Conservation (phyloP, 2,113 vertebrate species). For the Talpa occidentalis region DNA sequence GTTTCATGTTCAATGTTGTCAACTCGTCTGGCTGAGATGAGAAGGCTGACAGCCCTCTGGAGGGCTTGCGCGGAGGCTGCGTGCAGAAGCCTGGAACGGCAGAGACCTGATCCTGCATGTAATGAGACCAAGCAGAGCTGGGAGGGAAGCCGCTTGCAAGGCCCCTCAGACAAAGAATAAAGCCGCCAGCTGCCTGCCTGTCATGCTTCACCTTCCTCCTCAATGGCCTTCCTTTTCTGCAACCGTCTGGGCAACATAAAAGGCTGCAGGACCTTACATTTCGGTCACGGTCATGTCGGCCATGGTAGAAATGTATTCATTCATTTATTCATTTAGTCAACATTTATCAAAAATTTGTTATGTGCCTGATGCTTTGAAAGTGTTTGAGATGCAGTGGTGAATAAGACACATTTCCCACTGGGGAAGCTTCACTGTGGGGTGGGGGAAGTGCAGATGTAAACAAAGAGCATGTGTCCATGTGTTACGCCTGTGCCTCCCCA, state of each 20-base stretch:
- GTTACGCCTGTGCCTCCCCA: rapidly evolving
- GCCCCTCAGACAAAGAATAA: constrained; percentile 60
- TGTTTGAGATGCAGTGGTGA: background rate
- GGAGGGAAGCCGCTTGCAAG: constrained; percentile 64
- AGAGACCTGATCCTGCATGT: constrained; percentile 85
- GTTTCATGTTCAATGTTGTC: constrained; percentile 82
- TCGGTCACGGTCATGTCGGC: background rate
- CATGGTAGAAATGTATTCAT: background rate
- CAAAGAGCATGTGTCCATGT: background rate
- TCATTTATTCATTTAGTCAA: constrained; percentile 24
- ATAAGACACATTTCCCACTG: background rate
- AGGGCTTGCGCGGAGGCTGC: constrained; percentile 69
- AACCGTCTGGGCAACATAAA: background rate
- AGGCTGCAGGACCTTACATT: background rate
- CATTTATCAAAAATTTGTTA: background rate
- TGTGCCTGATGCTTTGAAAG: background rate
- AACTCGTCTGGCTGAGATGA: constrained; percentile 80
- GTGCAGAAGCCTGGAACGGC: constrained; percentile 85
- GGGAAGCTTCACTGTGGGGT: background rate
- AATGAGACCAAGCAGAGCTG: constrained; percentile 85
- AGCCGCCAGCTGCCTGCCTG: constrained; percentile 73
- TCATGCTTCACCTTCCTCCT: constrained; percentile 60
- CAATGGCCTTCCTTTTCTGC: background rate
- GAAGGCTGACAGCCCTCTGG: constrained; percentile 84
- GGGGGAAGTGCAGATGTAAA: background rate